Evolutionary conservation across 2,113 vertebrate genomes (phyloP), one percentile per base, ranked within the genome.

Genomic region (Heliornis fulica): DNA sequence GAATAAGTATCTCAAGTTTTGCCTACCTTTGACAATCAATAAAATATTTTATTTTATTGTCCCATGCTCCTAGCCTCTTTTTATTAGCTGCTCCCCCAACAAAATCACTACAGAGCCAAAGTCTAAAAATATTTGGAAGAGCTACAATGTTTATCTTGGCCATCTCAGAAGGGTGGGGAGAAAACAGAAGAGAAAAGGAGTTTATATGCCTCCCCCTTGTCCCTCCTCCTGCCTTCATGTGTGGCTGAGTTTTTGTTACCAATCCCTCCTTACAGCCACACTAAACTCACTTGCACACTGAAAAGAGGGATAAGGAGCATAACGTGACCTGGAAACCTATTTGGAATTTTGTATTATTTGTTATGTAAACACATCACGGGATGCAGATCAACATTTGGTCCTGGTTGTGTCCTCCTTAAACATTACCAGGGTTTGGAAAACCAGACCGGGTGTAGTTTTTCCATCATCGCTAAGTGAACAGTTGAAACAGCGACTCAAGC

Each of bases 371-470:
- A 65, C 3, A 0, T 79, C 86, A 94, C 0, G 2, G 45, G 88
- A 91, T 82, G 88, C 80, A 90, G 90, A 89, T 70, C 83, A 80
- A 60, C 85, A 77, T 88, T 95, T 90, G 79, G 87, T 80, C 60
- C 75, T 84, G 54, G 61, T 45, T 81, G 80, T 5, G 7, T 68
- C 77, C 69, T 91, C 10, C 2, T 94, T 96, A 95, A 95, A 94
- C 7, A 15, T 64, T 66, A 94, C 81, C 64, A 83, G 59, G 61
- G 74, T 90, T 89, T 92, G 90, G 86, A 96, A 96, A 93, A 84
- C 22, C 87, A 89, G 69, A 90, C 36, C 75, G 90, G 83, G 81
- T 92, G 76, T 81, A 92, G 80, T 75, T 95, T 94, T 94, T 84
- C 83, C 91, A 92, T 40, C 69, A 87, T 3, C 53, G 68, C 83